These are phyloP conservation scores for Darevskia mixta DNA, from an alignment of 2,797 vertebrate genomes.

Conservation along the genomic window DNA sequence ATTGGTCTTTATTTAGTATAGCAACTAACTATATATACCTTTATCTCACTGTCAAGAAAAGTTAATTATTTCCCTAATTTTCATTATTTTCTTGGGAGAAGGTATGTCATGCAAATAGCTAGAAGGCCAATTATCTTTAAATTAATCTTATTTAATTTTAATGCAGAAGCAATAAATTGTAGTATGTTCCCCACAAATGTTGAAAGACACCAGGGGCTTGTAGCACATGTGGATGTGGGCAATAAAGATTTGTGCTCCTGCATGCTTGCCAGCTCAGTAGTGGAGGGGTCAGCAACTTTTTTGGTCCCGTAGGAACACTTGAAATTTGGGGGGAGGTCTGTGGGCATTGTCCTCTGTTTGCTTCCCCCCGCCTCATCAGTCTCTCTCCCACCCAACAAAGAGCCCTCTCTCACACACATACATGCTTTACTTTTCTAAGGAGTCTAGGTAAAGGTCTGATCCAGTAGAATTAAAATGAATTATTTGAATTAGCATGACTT, in stretches of 20 bases:
- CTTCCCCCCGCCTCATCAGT: too few species aligned
- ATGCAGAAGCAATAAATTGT: background rate
- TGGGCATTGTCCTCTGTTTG: too few species aligned
- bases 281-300: background rate
- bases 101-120: background rate
- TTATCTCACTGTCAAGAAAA: background rate
- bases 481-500: too few species aligned
- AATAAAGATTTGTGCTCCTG: background rate
- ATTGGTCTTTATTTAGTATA: background rate
- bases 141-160: background rate
- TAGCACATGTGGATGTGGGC: background rate
- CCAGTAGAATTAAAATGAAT: too few species aligned
- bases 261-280: background rate
- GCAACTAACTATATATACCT: background rate
- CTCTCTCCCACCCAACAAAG: too few species aligned
- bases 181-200: background rate
- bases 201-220: background rate
- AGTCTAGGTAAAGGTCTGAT: too few species aligned
- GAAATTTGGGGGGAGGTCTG: too few species aligned
- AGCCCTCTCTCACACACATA: too few species aligned
- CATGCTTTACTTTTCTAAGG: too few species aligned
- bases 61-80: background rate
- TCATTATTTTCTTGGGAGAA: background rate
- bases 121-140: background rate
- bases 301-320: too few species aligned